Conservation (phyloP, 2,888 invertebrate species). For the Tipula helvola region DNA sequence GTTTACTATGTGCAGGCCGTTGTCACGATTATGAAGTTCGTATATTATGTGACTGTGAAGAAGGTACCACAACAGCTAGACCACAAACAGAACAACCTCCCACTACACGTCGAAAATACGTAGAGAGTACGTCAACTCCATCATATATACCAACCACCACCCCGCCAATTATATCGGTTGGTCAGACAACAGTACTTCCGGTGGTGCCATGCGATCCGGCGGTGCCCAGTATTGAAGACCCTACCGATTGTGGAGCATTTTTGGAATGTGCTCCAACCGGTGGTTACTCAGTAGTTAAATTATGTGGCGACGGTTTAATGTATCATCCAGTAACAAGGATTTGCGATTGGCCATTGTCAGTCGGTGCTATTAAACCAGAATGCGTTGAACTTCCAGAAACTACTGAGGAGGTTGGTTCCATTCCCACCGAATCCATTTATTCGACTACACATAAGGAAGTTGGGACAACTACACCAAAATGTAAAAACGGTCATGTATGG, state of each 20-base stretch:
- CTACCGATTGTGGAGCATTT: conserved; percentile 54
- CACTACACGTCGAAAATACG: background rate
- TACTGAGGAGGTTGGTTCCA: background rate
- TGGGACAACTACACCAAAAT: background rate
- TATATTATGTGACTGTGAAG: conserved; percentile 52
- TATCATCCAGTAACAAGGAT: conserved; percentile 46
- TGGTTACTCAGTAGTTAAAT: conserved; percentile 43
- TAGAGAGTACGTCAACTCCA: background rate
- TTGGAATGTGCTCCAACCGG: conserved; percentile 47
- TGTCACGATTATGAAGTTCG: conserved; percentile 79
- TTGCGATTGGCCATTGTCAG: conserved; percentile 46
- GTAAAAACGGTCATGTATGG: conserved; percentile 27
- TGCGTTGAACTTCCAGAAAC: conserved; percentile 30
- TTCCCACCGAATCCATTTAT: background rate
- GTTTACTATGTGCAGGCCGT: conserved; percentile 51
- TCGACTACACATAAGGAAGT: background rate
- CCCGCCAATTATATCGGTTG: background rate
- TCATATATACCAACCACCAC: background rate
- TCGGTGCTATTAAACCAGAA: conserved; percentile 41
- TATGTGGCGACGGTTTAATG: conserved; percentile 44
- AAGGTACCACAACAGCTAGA: background rate
- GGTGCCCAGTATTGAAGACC: conserved; percentile 40
- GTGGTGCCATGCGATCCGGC: background rate
- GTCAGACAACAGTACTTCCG: background rate
- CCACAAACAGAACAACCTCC: background rate